Percentiles rank a stretch among this genome's conserved stretches.
These are phyloP conservation scores for Macaria notata DNA, from an alignment of 2,888 invertebrate genomes.

Conservation along the genomic window DNA sequence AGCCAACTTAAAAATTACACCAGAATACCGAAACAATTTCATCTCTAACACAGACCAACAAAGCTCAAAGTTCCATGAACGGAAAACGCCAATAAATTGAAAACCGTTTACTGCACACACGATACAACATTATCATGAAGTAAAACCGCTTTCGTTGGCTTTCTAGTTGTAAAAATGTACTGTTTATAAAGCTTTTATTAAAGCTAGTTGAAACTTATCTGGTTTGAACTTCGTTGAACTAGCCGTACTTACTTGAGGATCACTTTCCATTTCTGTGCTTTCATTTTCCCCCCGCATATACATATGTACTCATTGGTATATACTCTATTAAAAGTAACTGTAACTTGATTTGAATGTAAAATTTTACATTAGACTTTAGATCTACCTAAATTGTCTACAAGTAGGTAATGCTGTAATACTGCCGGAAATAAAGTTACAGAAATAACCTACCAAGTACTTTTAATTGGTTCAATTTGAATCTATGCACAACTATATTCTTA, in stretches of 20 bases:
- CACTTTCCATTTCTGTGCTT: constrained; percentile 22
- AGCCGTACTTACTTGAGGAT: not conserved
- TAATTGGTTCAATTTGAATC: too few species aligned
- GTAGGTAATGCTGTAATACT: too few species aligned
- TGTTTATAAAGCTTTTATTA: constrained; percentile 11
- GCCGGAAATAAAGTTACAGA: too few species aligned
- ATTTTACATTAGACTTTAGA: too few species aligned
- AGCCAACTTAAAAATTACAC: constrained; percentile 7
- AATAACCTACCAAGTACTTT: too few species aligned
- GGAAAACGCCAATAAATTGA: constrained; percentile 8
- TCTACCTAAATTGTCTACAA: too few species aligned
- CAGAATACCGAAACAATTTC: constrained; percentile 25
- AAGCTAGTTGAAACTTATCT: constrained; percentile 4
- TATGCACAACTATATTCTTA: too few species aligned
- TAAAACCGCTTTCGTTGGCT: constrained; percentile 32
- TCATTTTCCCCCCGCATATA: constrained; percentile 4
- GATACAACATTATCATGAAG: constrained; percentile 9
- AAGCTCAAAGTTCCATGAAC: constrained; percentile 12
- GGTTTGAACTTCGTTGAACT: constrained; percentile 13
- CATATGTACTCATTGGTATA: not conserved
- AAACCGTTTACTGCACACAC: constrained; percentile 5
- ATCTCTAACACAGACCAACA: constrained; percentile 25
- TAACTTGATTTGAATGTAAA: too few species aligned
- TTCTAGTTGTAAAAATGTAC: constrained; percentile 35
- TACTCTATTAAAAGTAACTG: too few species aligned